These are phyloP conservation scores for Spilosoma lubricipeda DNA, from an alignment of 2,888 invertebrate genomes.

Conservation along the genomic window DNA sequence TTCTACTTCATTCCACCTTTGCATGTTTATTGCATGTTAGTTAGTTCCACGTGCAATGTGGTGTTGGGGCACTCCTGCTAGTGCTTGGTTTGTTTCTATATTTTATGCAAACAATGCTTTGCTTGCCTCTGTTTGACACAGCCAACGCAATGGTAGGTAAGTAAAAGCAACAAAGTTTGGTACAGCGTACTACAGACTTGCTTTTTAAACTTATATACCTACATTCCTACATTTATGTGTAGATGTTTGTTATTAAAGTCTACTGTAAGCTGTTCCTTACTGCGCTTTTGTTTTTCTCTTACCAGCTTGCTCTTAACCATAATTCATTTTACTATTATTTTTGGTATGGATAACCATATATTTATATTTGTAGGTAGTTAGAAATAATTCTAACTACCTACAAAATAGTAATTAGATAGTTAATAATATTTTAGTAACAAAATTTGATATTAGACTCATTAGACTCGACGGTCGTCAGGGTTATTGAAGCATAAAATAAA, in stretches of 20 bases:
- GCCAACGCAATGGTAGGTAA: background rate
- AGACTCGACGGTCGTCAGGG: slow-evolving; percentile 70
- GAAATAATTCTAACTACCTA: too few species aligned
- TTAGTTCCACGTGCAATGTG: slow-evolving; percentile 14
- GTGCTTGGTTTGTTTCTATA: slow-evolving; percentile 1
- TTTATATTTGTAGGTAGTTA: too few species aligned
- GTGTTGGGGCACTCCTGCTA: slow-evolving; percentile 9
- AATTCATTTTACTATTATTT: slow-evolving; percentile 6
- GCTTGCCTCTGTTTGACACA: slow-evolving; percentile 22
- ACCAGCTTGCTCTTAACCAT: background rate
- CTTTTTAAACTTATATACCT: background rate
- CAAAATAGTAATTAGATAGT: slow-evolving; percentile 30
- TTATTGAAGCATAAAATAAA: slow-evolving; percentile 67
- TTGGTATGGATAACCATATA: too few species aligned
- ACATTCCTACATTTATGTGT: too few species aligned
- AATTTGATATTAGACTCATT: slow-evolving; percentile 15
- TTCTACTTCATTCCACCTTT: slow-evolving; percentile 73
- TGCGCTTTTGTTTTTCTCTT: background rate
- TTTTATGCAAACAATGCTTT: slow-evolving; percentile 29
- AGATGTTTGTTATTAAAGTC: background rate
- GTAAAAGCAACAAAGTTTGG: background rate
- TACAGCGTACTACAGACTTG: background rate
- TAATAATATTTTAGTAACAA: background rate
- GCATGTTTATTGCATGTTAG: slow-evolving; percentile 53
- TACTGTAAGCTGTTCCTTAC: background rate